These are phyloP conservation scores for Paguma larvata DNA, from an alignment of 2,797 vertebrate species.

Conservation along the genomic window DNA sequence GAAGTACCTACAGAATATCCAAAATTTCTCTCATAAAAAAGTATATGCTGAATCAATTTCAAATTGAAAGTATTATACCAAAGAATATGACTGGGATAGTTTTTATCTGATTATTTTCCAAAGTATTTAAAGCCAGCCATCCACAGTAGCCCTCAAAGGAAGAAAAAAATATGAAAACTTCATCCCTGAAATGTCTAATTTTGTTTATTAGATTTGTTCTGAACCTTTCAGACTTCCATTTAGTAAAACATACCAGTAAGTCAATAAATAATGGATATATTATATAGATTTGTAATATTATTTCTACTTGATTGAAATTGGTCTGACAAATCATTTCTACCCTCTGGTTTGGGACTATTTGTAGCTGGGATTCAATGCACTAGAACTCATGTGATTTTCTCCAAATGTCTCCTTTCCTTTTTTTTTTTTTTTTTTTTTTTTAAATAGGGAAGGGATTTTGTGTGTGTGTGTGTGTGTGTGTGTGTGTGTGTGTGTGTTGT, in stretches of 20 bases:
- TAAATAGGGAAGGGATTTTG: not conserved
- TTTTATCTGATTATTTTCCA: not conserved
- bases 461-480: too few species aligned
- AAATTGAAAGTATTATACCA: not conserved
- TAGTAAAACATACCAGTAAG: not conserved
- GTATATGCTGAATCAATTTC: not conserved
- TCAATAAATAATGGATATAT: not conserved
- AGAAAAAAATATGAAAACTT: not conserved
- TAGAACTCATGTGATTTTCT: not conserved
- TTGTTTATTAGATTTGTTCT: not conserved
- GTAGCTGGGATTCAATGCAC: not conserved
- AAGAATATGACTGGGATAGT: not conserved
- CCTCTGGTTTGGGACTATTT: not conserved
- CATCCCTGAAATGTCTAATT: not conserved
- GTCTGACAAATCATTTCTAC: not conserved
- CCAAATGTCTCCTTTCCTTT: not conserved
- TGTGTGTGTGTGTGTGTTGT: too few species aligned
- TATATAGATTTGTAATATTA: not conserved
- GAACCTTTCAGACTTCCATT: not conserved
- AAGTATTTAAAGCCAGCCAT: not conserved
- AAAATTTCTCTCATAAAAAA: not conserved
- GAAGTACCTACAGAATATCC: not conserved
- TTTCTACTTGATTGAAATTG: not conserved
- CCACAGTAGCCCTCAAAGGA: not conserved
- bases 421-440: not conserved